These are phyloP conservation scores for Cybosia mesomella DNA, from an alignment of 2,888 invertebrate genomes.

Conservation along the genomic window DNA sequence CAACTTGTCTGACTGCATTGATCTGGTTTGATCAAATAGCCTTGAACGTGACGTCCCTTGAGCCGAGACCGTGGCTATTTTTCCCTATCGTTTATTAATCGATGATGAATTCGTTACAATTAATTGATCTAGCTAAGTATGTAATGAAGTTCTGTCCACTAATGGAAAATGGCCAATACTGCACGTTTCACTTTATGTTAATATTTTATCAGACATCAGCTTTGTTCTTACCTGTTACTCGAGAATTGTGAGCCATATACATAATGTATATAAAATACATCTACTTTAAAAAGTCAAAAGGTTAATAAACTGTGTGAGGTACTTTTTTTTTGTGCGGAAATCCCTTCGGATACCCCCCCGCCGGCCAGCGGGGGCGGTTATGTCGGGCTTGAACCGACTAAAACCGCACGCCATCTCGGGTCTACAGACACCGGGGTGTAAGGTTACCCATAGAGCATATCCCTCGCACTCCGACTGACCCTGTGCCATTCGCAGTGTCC, in stretches of 20 bases:
- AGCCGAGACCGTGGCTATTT: constrained; percentile 62
- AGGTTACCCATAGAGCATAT: no score
- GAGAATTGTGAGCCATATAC: not conserved
- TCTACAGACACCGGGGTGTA: no score
- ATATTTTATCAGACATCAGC: constrained; percentile 7
- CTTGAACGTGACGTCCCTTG: constrained; percentile 76
- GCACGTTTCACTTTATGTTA: constrained; percentile 35
- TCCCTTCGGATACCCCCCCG: no score
- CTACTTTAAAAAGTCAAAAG: not conserved
- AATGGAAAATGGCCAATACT: constrained; percentile 22
- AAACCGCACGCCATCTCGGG: no score
- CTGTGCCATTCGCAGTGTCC: no score
- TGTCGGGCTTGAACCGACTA: no score
- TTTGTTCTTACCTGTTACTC: not conserved
- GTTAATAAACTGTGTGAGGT: no score
- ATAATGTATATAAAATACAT: not conserved
- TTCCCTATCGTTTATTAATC: constrained; percentile 50
- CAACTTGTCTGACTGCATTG: constrained; percentile 10
- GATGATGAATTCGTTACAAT: constrained; percentile 28
- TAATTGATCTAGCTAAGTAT: not conserved
- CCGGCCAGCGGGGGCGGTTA: no score
- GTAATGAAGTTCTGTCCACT: constrained; percentile 22
- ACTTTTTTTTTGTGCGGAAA: no score
- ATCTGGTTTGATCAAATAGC: constrained; percentile 48
- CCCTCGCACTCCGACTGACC: no score